Base-by-base conservation (phyloP, 2,888 invertebrate species). In the Heliconius ethilla region DNA sequence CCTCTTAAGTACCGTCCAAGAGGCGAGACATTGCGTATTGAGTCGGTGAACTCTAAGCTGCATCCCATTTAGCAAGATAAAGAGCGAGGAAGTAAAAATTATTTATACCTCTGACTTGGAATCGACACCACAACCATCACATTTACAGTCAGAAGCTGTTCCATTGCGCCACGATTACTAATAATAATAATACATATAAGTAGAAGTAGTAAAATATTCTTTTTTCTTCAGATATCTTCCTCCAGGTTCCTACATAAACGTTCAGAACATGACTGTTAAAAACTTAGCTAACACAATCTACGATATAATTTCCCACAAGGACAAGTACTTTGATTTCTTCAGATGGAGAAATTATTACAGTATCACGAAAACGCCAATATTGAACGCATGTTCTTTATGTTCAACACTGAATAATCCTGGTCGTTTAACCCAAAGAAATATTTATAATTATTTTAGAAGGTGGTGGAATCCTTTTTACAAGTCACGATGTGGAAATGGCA, bases 391-490 rank as follows among this genome's bases (percentile, higher is more conserved):
- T 67, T 76, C 59, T 0, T 79, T 93, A 2, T 93, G 92, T 27
- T 78, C 83, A 3, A 83, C 84, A 0, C 75, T 92, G 66, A 92
- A 91, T 75, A 87, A 87, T 45, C 86, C 86, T 1, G 78, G 78
- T 0, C 88, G 87, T 86, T 75, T 92, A 59, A 81, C 76, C 0
- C 82, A 85, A 10, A 84, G 77, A 9, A 76, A 82, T 0, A 84
- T 81, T 1, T 86, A 87, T 59, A 33, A 62, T 0, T 69, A 78
- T 0, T 91, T 92, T 45, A 88, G 92, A 63, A 82, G 85, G 62
- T 92, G 92, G 93, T 92, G 93, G 92, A 88, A 91, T 65, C 84
- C 84, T 0, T 75, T 78, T 0, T 91, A 85, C 75, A 78, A 81
- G 10, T 75, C 83, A 0, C 79, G 86, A 1, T 90, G 89, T 77